phyloP scores from a whole-genome alignment of 2,888 invertebrate genomes.

The Sepiola atlantica region DNA sequence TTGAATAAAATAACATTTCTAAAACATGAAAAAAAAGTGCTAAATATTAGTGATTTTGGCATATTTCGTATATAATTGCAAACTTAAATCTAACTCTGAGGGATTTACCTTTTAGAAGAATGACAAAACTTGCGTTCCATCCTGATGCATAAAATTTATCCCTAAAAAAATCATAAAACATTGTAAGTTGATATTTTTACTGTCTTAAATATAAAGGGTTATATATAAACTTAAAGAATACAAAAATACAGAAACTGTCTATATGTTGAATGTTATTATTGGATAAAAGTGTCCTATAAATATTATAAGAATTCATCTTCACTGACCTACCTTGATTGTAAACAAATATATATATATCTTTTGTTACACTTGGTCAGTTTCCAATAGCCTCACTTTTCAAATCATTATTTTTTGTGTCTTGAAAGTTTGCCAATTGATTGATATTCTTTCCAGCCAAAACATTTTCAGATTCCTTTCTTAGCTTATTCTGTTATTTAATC shows the following conservation, averaged over 20 bases:
- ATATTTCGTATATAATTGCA: too few relatives aligned
- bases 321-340: constrained; percentile 2
- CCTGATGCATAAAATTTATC: too few relatives aligned
- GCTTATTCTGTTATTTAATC: background rate
- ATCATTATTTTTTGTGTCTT: background rate
- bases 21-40: too few relatives aligned
- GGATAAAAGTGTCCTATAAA: background rate
- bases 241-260: background rate
- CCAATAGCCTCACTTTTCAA: background rate
- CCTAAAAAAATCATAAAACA: too few relatives aligned
- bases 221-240: background rate
- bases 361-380: constrained; percentile 12
- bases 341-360: background rate
- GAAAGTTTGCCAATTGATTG: background rate
- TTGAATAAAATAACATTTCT: too few relatives aligned
- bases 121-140: too few relatives aligned
- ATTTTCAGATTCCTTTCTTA: background rate
- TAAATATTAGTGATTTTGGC: too few relatives aligned
- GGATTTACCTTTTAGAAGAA: too few relatives aligned
- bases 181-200: too few relatives aligned
- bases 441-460: background rate
- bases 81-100: too few relatives aligned
- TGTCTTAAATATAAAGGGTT: background rate
- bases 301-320: background rate
- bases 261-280: background rate